A percentile compares a stretch with the other conserved stretches of the same genome.
Conservation (phyloP, 2,113 vertebrate genomes). For the Candoia aspera region DNA sequence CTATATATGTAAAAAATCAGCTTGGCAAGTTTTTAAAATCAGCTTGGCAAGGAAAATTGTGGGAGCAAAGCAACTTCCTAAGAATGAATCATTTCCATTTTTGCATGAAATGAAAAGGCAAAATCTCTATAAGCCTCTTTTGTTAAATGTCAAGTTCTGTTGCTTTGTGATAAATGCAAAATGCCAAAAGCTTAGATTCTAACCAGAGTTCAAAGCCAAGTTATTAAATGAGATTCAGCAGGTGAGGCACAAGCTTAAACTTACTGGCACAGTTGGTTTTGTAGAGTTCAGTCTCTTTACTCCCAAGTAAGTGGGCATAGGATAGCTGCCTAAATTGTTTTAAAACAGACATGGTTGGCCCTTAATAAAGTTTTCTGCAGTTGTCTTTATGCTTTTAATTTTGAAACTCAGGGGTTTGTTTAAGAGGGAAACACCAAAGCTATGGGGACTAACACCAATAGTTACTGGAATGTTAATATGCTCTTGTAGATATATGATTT, state of each 20-base stretch:
- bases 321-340: not conserved
- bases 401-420: not conserved
- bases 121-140: conserved; percentile 42
- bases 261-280: not conserved
- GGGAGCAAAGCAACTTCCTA: conserved; percentile 9
- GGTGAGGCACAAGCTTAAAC: conserved; percentile 25
- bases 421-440: not conserved
- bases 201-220: conserved; percentile 42
- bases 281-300: rapidly evolving
- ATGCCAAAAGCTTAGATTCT: conserved; percentile 42
- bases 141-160: conserved; percentile 49
- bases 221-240: conserved; percentile 39
- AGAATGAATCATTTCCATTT: conserved; percentile 34
- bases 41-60: not conserved
- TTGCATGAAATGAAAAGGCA: conserved; percentile 9
- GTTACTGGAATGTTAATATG: not conserved
- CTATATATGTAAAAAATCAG: not conserved
- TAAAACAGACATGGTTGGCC: not conserved
- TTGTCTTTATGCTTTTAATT: not conserved
- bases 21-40: not conserved
- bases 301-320: not conserved
- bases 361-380: not conserved
- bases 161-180: conserved; percentile 37
- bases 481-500: not conserved
- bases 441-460: not conserved